Evolutionary conservation across 2,888 invertebrate genomes (phyloP).

Genomic region (Drosophila koepferae): DNA sequence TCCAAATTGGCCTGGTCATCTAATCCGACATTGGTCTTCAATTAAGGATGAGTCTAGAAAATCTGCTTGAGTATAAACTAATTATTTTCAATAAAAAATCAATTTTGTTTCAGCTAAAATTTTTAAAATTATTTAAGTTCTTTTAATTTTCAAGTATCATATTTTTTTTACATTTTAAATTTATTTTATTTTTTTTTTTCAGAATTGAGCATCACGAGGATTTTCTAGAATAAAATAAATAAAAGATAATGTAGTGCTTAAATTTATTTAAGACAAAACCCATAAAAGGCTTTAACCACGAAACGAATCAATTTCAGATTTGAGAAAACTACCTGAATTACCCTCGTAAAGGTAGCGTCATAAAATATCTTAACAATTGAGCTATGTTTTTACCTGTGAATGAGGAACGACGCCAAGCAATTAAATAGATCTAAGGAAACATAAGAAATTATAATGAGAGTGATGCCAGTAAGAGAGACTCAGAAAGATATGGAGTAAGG

Average conservation of each 20-base stretch:
- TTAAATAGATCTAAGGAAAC: conserved; percentile 1
- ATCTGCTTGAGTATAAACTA: background rate
- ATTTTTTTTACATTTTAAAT: background rate
- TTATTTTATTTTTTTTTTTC: background rate
- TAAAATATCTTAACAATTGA: conserved; percentile 7
- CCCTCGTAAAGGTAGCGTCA: conserved; percentile 17
- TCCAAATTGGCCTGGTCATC: conserved; percentile 37
- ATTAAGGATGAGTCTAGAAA: background rate
- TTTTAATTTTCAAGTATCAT: background rate
- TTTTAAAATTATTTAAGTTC: background rate
- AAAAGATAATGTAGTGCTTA: conserved; percentile 1
- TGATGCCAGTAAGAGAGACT: background rate
- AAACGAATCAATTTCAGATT: conserved; percentile 9
- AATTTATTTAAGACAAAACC: conserved; percentile 1
- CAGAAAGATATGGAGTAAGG: no score
- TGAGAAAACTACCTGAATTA: conserved; percentile 14
- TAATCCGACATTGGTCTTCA: conserved; percentile 3
- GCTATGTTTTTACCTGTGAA: background rate
- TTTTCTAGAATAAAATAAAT: background rate
- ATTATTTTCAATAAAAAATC: no score
- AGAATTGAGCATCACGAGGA: background rate
- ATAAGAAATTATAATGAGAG: background rate
- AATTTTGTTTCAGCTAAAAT: background rate
- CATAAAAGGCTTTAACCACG: background rate
- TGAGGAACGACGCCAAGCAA: background rate